These are phyloP conservation scores for Syndactyla subalaris DNA, from an alignment of 2,797 vertebrate species.

Conservation along the genomic window DNA sequence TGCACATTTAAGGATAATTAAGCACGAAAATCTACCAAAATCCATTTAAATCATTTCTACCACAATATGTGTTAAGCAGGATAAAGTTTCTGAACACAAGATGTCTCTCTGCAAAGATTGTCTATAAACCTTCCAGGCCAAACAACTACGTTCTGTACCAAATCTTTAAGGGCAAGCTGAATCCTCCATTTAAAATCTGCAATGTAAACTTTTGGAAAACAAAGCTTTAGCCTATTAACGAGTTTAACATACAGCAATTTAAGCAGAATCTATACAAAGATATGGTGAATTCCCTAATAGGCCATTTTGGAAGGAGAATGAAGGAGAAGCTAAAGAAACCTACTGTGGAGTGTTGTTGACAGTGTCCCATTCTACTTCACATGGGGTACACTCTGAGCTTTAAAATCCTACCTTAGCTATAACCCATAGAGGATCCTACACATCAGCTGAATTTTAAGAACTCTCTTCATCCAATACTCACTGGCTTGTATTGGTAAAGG, in stretches of 20 bases:
- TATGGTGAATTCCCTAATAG: not conserved
- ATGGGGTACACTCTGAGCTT: not conserved
- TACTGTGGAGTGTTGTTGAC: not conserved
- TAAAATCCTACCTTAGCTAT: not conserved
- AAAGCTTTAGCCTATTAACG: not conserved
- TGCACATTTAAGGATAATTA: not conserved
- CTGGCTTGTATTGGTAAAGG: not conserved
- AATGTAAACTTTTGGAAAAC: not conserved
- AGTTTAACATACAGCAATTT: not conserved
- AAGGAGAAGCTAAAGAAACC: not conserved
- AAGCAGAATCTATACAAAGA: not conserved
- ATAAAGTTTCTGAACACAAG: not conserved
- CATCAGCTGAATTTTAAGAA: not conserved
- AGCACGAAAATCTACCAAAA: not conserved
- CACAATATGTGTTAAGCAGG: accelerated
- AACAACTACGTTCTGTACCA: not conserved
- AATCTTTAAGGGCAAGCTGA: not conserved
- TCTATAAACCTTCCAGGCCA: not conserved
- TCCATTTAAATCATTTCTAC: not conserved
- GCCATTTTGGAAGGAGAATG: not conserved
- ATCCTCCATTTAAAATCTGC: not conserved
- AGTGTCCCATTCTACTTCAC: not conserved
- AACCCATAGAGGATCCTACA: not conserved
- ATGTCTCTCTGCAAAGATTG: not conserved
- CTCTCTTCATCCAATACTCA: not conserved